A percentile compares a stretch with the other conserved stretches of the same genome.
Conservation (phyloP, 2,888 invertebrate species). For the Aplocera efformata region DNA sequence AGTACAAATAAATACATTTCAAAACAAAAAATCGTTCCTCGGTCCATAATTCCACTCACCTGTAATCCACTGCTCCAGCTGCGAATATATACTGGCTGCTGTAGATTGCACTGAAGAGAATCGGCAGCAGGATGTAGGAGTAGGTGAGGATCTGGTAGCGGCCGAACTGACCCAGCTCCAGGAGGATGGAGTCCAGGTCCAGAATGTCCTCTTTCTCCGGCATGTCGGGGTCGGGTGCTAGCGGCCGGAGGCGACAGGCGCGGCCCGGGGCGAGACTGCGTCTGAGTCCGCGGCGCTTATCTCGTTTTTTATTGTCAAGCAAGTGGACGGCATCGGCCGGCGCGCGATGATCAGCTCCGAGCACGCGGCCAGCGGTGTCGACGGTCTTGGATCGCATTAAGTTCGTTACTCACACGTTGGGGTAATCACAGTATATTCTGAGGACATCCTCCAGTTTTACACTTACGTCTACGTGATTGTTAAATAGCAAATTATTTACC, state of each 20-base stretch:
- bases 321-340: not conserved
- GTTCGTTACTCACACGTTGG: no score
- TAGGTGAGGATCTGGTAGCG: constrained; percentile 65
- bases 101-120: constrained; percentile 68
- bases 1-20: no score
- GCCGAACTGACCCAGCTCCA: constrained; percentile 66
- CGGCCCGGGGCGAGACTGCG: constrained; percentile 4
- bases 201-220: constrained; percentile 21
- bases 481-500: no score
- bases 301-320: not conserved
- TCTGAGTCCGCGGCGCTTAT: constrained; percentile 9
- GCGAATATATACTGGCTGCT: constrained; percentile 74
- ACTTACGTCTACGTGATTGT: no score
- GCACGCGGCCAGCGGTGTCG: no score
- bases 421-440: no score
- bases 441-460: no score
- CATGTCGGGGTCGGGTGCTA: constrained; percentile 2
- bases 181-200: constrained; percentile 51
- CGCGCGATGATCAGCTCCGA: no score
- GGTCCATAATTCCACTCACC: constrained; percentile 11
- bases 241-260: constrained; percentile 6
- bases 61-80: constrained; percentile 58
- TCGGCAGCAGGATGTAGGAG: constrained; percentile 61
- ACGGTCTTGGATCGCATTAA: no score
- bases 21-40: no score